Percentiles rank a stretch among this genome's conserved stretches.
These are phyloP conservation scores for Equus przewalskii DNA, from an alignment of 2,113 vertebrate genomes.

Conservation along the genomic window DNA sequence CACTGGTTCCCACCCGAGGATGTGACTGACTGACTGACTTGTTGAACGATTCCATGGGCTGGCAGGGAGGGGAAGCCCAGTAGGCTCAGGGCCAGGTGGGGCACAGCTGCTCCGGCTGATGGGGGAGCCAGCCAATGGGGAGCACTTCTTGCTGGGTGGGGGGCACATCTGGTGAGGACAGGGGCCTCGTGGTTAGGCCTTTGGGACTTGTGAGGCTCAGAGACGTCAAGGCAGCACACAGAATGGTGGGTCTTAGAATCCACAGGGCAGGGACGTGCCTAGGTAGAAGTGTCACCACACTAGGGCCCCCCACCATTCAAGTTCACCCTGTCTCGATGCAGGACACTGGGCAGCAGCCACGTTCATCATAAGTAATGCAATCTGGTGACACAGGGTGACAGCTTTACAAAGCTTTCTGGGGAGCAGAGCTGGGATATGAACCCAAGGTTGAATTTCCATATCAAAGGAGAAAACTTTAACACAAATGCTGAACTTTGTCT, in stretches of 20 bases:
- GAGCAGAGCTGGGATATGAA: neutral
- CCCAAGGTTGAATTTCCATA: neutral
- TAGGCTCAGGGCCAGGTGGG: neutral
- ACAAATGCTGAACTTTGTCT: neutral
- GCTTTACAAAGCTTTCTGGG: too few relatives aligned
- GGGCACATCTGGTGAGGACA: neutral
- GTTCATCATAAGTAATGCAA: neutral
- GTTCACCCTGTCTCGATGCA: fast-evolving
- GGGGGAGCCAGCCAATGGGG: neutral
- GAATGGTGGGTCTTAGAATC: neutral
- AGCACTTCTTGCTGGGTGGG: too few relatives aligned
- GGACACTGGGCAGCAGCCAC: neutral
- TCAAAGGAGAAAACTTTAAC: neutral
- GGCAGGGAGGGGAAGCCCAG: neutral
- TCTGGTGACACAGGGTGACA: neutral
- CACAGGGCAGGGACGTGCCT: neutral
- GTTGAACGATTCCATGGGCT: neutral
- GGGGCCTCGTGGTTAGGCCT: neutral
- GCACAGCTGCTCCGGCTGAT: too few relatives aligned
- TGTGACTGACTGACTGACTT: neutral
- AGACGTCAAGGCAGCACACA: neutral
- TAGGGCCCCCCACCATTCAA: neutral
- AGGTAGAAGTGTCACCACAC: neutral
- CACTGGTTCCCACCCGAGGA: too few relatives aligned
- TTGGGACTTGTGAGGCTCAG: neutral